Evolutionary conservation across 2,888 invertebrate genomes (phyloP).

Genomic region (Lasioglossum villosulum): DNA sequence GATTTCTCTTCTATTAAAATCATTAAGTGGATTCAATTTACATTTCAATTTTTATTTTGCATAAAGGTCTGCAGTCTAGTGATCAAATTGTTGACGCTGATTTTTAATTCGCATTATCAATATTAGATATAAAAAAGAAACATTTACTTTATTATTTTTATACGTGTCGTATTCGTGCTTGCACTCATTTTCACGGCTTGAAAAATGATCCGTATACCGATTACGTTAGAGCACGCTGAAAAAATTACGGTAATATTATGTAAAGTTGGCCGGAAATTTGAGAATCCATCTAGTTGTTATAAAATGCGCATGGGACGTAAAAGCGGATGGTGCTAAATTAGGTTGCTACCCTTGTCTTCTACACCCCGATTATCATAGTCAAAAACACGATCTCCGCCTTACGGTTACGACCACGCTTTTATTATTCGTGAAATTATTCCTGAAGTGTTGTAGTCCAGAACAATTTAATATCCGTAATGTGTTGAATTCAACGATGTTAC

Average conservation of each 20-base stretch:
- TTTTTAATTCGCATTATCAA: background rate
- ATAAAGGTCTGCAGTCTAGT: too few relatives aligned
- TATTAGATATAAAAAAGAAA: background rate
- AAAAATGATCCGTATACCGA: background rate
- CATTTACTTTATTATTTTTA: background rate
- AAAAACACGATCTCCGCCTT: constrained; percentile 48
- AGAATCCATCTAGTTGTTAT: constrained; percentile 74
- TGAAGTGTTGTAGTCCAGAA: constrained; percentile 20
- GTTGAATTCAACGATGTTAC: background rate
- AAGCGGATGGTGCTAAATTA: constrained; percentile 62
- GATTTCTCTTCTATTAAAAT: too few relatives aligned
- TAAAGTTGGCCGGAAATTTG: constrained; percentile 77
- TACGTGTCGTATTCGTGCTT: background rate
- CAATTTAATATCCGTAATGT: background rate
- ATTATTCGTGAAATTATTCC: constrained; percentile 37
- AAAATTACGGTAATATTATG: constrained; percentile 58
- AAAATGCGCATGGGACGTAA: constrained; percentile 57
- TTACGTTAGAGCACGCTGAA: background rate
- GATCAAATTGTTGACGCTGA: background rate
- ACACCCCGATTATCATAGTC: constrained; percentile 56
- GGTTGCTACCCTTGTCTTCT: constrained; percentile 61
- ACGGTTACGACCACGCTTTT: constrained; percentile 30
- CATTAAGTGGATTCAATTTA: too few relatives aligned
- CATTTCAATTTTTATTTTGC: too few relatives aligned
- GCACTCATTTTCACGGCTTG: background rate